These are phyloP conservation scores for Apteryx mantelli DNA, from an alignment of 2,113 vertebrate genomes.

Conservation along the genomic window DNA sequence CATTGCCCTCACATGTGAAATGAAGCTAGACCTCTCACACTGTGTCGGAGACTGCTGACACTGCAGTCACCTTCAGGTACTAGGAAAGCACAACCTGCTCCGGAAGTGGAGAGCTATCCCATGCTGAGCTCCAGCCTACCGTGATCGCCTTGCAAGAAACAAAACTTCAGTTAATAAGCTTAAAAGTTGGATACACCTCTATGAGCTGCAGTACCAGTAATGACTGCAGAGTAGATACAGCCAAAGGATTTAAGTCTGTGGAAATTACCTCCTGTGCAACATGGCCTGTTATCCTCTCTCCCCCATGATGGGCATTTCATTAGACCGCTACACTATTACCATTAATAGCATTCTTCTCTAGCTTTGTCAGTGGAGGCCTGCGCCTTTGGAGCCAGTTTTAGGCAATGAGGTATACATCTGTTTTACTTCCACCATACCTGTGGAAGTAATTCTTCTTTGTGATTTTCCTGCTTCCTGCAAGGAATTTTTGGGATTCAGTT, in stretches of 20 bases:
- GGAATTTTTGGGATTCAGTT: not conserved
- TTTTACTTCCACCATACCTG: not conserved
- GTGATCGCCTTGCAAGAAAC: not conserved
- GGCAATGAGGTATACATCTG: not conserved
- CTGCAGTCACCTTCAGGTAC: not conserved
- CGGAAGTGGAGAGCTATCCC: not conserved
- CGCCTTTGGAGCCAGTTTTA: not conserved
- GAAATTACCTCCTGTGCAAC: not conserved
- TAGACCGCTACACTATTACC: not conserved
- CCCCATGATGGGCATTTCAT: not conserved
- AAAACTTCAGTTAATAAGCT: not conserved
- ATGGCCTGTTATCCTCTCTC: too few species aligned
- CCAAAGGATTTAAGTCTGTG: not conserved
- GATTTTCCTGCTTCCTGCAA: not conserved
- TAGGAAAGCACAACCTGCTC: not conserved
- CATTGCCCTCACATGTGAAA: not conserved
- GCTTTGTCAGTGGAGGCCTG: not conserved
- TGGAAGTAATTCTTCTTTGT: not conserved
- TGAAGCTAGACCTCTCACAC: not conserved
- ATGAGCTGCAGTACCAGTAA: not conserved
- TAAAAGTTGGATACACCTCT: not conserved
- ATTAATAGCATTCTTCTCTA: not conserved
- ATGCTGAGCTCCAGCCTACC: not conserved
- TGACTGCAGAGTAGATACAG: not conserved
- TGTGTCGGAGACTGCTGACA: not conserved